Evolutionary conservation across 2,888 invertebrate genomes (phyloP).

Genomic region (Leucozona laternaria): DNA sequence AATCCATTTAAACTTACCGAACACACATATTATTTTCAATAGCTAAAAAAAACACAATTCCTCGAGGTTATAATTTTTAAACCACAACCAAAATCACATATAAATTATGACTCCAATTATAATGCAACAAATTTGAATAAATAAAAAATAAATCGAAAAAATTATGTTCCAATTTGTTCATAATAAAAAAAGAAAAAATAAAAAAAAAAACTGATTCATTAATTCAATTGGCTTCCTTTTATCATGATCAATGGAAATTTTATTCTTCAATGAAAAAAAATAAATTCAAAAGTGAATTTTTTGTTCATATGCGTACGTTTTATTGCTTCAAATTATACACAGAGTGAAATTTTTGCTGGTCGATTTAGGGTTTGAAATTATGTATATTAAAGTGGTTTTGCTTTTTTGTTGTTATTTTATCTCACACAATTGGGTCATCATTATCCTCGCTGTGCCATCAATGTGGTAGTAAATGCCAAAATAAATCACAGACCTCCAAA

Average conservation of each 20-base stretch:
- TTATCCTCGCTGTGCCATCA: conserved; percentile 15
- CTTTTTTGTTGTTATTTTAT: background rate
- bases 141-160: conserved; percentile 22
- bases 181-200: background rate
- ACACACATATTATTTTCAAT: conserved; percentile 5
- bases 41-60: background rate
- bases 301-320: conserved; percentile 46
- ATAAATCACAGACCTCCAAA: conserved; percentile 14
- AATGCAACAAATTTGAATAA: conserved; percentile 22
- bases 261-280: background rate
- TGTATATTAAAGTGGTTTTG: background rate
- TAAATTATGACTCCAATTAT: conserved; percentile 17
- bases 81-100: background rate
- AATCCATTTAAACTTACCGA: background rate
- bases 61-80: background rate
- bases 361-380: conserved; percentile 10
- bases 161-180: conserved; percentile 20
- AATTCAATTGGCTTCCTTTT: conserved; percentile 17
- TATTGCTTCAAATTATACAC: conserved; percentile 66
- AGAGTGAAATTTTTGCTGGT: conserved; percentile 23
- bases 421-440: conserved; percentile 47
- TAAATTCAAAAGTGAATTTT: conserved; percentile 24
- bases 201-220: background rate
- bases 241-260: conserved; percentile 8
- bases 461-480: conserved; percentile 18